Evolutionary conservation across 1,140 invertebrate genomes (phyloP).

Genomic region (Ceratina japonica): DNA sequence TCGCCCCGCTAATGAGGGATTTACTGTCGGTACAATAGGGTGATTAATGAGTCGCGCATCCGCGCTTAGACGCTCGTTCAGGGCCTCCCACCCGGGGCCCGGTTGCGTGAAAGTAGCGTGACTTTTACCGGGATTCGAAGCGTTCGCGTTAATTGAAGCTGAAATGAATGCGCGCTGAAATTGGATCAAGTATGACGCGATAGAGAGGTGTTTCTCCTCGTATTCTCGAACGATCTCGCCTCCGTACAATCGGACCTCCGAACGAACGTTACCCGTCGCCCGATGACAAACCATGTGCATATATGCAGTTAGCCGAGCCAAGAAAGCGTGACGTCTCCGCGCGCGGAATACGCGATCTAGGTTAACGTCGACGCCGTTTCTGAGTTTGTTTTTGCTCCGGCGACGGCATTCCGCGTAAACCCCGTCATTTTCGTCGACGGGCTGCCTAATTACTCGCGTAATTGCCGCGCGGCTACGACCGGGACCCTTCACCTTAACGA

Average conservation of each 20-base stretch:
- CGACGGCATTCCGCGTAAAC: no score
- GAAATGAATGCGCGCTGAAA: constrained; percentile 23
- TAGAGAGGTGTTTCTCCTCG: neutral
- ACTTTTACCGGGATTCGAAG: constrained; percentile 19
- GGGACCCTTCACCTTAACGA: constrained; percentile 17
- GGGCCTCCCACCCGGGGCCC: constrained; percentile 6
- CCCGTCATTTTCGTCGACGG: neutral
- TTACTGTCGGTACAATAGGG: constrained; percentile 3
- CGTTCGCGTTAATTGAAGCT: constrained; percentile 2
- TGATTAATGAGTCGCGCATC: constrained; percentile 10
- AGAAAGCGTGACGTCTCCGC: constrained; percentile 31
- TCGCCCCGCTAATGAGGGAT: constrained; percentile 13
- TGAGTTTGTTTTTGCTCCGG: constrained; percentile 33
- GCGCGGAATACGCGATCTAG: constrained; percentile 6
- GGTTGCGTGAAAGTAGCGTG: constrained; percentile 20
- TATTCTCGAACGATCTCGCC: neutral
- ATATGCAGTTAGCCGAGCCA: neutral
- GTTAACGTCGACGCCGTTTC: neutral
- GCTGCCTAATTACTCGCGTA: constrained; percentile 13
- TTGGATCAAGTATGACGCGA: constrained; percentile 46
- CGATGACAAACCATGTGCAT: constrained; percentile 9
- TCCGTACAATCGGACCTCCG: neutral
- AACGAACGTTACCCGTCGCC: neutral
- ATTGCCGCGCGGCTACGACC: constrained; percentile 27
- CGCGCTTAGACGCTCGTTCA: neutral